Base-by-base conservation (phyloP, 2,797 vertebrate genomes). In the Hemitrygon akajei region DNA sequence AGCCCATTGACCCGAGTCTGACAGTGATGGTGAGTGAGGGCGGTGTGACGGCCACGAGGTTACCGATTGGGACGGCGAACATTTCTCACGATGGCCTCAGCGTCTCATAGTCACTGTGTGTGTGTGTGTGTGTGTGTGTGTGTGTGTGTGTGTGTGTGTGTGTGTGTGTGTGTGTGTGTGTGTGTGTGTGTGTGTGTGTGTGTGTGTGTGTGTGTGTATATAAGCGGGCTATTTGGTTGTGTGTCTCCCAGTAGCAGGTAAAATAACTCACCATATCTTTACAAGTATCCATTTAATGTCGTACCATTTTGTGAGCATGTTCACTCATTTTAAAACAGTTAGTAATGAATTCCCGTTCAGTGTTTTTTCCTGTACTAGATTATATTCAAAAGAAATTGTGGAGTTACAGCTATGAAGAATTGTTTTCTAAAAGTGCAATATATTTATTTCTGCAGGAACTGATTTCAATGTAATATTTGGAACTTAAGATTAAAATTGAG, bases 381-480 rank as follows among this genome's bases (percentile, higher is more conserved):
- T 93, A 79, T 93, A 96, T 94, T 96, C 95, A 96, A 95, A 96
- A 95, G 95, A 96, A 94, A 94, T 96, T 95, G 96, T 96, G 96
- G 96, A 96, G 94, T 95, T 95, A 96, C 96, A 96, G 96, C 95
- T 95, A 96, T 96, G 84, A 94, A 96, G 95, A 96, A 97, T 96
- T 97, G 97, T 97, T 96, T 97, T 98, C 97, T 98, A 98, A 97
- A 98, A 98, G 99, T 99, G 98, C 99, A 99, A 99, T 99, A 99
- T 99, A 99, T 99, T 99, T 99, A 99, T 99, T 99, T 98, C 97
- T 97, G 97, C 97, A 98, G 97, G 97, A 97, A 97, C 97, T 98
- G 97, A 97, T 96, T 96, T 97, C 97, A 95, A 97, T 95, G 95
- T 98, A 97, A 97, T 97, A 97, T 98, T 97, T 96, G 96, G 97